Evolutionary conservation across 2,888 invertebrate species (phyloP).

Genomic region (Ochropleura plecta): DNA sequence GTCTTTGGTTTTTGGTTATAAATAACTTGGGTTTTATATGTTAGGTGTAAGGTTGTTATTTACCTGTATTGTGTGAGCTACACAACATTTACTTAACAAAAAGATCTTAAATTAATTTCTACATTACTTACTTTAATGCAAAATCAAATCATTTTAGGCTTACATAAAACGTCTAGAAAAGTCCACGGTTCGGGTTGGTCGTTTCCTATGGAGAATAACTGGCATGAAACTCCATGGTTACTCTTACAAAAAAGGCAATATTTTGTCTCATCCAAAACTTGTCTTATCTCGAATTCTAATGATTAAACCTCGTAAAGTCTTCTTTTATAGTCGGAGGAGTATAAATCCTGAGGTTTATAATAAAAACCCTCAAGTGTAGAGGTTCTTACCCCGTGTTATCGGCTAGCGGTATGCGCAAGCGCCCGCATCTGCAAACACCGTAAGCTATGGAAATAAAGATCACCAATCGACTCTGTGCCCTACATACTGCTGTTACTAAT

Average conservation of each 20-base stretch:
- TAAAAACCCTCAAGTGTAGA: constrained; percentile 45
- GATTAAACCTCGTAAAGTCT: too few species aligned
- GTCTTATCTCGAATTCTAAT: too few species aligned
- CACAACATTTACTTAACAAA: not conserved
- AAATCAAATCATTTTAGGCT: too few species aligned
- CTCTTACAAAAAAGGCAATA: too few species aligned
- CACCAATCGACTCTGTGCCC: constrained; percentile 69
- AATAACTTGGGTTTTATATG: not conserved
- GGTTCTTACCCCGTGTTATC: constrained; percentile 76
- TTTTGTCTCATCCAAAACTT: too few species aligned
- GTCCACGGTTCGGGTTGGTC: too few species aligned
- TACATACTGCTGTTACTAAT: constrained; percentile 69
- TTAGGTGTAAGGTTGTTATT: not conserved
- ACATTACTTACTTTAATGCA: not conserved
- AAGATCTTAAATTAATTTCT: not conserved
- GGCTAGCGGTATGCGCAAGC: constrained; percentile 71
- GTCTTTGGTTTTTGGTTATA: not conserved
- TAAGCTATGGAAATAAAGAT: constrained; percentile 73
- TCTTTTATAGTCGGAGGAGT: too few species aligned
- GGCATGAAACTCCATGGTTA: too few species aligned
- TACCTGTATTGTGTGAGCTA: not conserved
- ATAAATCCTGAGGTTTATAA: constrained; percentile 2
- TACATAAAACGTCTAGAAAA: too few species aligned
- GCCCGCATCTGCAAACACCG: constrained; percentile 75
- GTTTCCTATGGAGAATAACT: too few species aligned